These are phyloP conservation scores for Apotomis betuletana DNA, from an alignment of 2,888 invertebrate genomes.

Conservation along the genomic window DNA sequence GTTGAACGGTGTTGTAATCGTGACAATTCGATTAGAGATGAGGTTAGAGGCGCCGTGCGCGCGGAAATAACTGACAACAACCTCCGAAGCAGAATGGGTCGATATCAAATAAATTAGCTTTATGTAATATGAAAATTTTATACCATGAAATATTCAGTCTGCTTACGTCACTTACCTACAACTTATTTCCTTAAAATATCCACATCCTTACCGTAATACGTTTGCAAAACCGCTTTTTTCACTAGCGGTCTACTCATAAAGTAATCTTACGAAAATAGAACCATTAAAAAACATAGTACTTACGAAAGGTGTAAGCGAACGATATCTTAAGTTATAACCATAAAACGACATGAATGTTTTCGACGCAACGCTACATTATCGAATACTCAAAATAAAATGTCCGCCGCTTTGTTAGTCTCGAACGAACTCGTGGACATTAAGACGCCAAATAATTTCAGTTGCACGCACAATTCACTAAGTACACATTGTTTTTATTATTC, in stretches of 20 bases:
- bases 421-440: constrained; percentile 83
- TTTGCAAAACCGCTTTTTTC: constrained; percentile 66
- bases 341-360: constrained; percentile 83
- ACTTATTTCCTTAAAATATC: constrained; percentile 74
- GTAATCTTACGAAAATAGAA: constrained; percentile 1
- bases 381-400: constrained; percentile 84
- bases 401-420: constrained; percentile 84
- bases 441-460: constrained; percentile 77
- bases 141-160: constrained; percentile 45
- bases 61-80: constrained; percentile 76
- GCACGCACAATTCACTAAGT: constrained; percentile 68
- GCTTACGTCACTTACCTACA: constrained; percentile 70
- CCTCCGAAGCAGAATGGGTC: constrained; percentile 77
- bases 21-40: constrained; percentile 79
- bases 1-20: constrained; percentile 54
- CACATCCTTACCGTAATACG: constrained; percentile 71
- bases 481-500: constrained; percentile 72
- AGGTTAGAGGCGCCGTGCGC: constrained; percentile 82
- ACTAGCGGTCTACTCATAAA: constrained; percentile 24
- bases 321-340: constrained; percentile 79
- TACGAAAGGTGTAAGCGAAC: constrained; percentile 83
- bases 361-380: constrained; percentile 84
- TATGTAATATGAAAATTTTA: constrained; percentile 52
- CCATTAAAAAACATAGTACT: constrained; percentile 65
- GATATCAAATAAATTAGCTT: constrained; percentile 65